Evolutionary conservation across 2,888 invertebrate genomes (phyloP), one percentile per base, ranked within the genome.

Genomic region (Stenodera caucasica): DNA sequence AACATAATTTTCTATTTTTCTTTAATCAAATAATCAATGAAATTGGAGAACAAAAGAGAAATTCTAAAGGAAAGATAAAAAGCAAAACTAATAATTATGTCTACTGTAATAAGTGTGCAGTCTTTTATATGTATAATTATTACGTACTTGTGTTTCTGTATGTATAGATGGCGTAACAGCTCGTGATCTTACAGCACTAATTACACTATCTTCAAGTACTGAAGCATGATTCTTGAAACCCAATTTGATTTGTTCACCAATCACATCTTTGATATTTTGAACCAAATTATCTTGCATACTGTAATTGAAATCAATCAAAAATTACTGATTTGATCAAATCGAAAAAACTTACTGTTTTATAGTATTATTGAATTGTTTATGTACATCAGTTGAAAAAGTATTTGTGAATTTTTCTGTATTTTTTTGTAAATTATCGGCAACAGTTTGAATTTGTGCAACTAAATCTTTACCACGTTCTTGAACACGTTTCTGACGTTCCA

Each of bases 161-260:
- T 85, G 83, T 15, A 90, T 87, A 7, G 89, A 89, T 1, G 92
- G 92, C 4, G 92, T 92, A 12, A 88, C 89, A 0, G 90, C 86
- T 70, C 90, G 83, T 6, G 91, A 90, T 45, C 89, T 82, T 54
- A 90, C 83, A 8, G 86, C 87, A 60, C 82, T 82, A 30, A 85
- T 78, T 15, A 86, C 82, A 68, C 84, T 84, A 70, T 85, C 84
- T 75, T 85, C 86, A 53, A 87, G 78, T 26, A 82, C 81, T 52
- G 84, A 80, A 14, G 85, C 84, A 79, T 91, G 87, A 56, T 82
- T 85, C 68, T 85, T 84, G 74, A 85, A 84, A 37, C 83, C 82
- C 67, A 76, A 72, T 53, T 78, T 73, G 12, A 84, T 75, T 70
- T 83, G 81, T 54, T 82, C 80, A 14, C 75, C 77, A 9, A 84